Conservation (phyloP, 2,113 vertebrate genomes). For the Leuciscus idus region DNA sequence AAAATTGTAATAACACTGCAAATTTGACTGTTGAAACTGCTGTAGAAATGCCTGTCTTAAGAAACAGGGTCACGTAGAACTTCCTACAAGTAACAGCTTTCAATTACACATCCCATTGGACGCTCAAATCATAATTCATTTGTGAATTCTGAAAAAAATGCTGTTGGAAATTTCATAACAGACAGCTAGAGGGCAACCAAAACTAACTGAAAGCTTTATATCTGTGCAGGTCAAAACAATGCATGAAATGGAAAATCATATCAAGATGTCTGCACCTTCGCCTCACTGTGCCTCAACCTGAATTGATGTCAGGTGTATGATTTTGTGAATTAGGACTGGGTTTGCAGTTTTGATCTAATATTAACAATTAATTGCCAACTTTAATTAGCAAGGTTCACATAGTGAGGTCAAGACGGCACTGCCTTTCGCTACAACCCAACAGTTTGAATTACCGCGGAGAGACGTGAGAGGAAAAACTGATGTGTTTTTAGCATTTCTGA, state of each 20-base stretch:
- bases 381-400: slow-evolving; percentile 7
- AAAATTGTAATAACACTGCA: not conserved
- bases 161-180: slow-evolving; percentile 55
- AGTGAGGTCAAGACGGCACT: not conserved
- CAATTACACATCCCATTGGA: not conserved
- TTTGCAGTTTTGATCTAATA: slow-evolving; percentile 36
- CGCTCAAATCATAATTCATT: not conserved
- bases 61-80: not conserved
- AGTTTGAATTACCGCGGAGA: slow-evolving; percentile 8
- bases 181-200: slow-evolving; percentile 83
- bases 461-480: not conserved
- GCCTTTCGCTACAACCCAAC: not conserved
- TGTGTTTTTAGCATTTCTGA: not conserved
- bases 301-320: slow-evolving; percentile 1
- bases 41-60: not conserved
- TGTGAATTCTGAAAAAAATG: not conserved
- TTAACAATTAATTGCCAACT: slow-evolving; percentile 37
- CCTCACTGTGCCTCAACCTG: not conserved
- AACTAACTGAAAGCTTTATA: slow-evolving; percentile 65
- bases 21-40: no score
- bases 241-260: slow-evolving; percentile 60
- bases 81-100: not conserved
- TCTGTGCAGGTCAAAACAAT: slow-evolving; percentile 54
- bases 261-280: slow-evolving; percentile 36
- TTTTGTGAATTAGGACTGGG: slow-evolving; percentile 16